A percentile compares a stretch with the other conserved stretches of the same genome.
Conservation (phyloP, 1,140 invertebrate genomes). For the Drosophila orosa region DNA sequence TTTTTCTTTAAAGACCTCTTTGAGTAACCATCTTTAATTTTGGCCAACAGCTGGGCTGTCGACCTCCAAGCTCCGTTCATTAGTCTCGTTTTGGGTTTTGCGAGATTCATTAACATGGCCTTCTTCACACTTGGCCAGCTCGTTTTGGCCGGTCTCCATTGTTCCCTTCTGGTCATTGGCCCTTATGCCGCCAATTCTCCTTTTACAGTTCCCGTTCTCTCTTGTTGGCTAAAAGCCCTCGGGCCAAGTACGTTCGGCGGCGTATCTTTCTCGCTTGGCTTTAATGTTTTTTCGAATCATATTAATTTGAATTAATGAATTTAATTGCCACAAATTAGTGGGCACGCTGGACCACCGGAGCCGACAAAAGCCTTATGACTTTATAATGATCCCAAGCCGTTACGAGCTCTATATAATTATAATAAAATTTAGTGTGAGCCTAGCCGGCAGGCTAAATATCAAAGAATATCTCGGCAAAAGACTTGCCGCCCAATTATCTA, state of each 20-base stretch:
- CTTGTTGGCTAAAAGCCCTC: constrained; percentile 24
- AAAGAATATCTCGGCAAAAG: constrained; percentile 4
- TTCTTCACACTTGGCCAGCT: constrained; percentile 67
- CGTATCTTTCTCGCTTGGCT: constrained; percentile 26
- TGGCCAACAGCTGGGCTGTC: constrained; percentile 7
- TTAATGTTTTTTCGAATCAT: constrained; percentile 75
- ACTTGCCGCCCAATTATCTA: constrained; percentile 35
- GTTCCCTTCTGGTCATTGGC: constrained; percentile 74
- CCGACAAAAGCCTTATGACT: constrained; percentile 62
- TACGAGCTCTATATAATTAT: constrained; percentile 69
- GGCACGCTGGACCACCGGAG: constrained; percentile 45
- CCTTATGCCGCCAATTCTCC: constrained; percentile 38
- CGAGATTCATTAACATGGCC: constrained; percentile 68
- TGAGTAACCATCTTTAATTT: constrained; percentile 14
- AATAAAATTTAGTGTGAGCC: constrained; percentile 6
- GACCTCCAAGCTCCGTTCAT: constrained; percentile 52
- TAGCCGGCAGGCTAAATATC: constrained; percentile 10
- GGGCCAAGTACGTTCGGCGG: constrained; percentile 30
- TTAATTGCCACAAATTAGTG: constrained; percentile 78
- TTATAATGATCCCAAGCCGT: constrained; percentile 63
- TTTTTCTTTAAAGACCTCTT: neutral
- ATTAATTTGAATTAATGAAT: constrained; percentile 82
- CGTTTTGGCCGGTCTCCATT: constrained; percentile 47
- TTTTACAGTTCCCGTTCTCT: constrained; percentile 35
- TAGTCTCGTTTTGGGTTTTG: constrained; percentile 46